Evolutionary conservation across 2,797 vertebrate species (phyloP), one percentile per base, ranked within the genome.

Genomic region (Thunnus albacares): DNA sequence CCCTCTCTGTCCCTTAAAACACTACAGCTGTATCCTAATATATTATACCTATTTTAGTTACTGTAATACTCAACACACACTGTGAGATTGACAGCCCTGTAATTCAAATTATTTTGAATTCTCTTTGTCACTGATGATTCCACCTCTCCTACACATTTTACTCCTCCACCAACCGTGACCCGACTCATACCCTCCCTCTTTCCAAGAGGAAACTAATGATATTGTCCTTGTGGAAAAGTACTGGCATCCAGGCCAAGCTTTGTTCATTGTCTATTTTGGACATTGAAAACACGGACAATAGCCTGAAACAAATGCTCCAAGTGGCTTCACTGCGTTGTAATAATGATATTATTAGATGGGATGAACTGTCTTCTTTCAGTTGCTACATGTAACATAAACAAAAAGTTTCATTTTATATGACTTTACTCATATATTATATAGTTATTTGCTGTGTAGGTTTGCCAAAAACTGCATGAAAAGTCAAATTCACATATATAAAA

Each of bases 221-320:
- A 89, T 92, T 92, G 90, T 92, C 87, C 80, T 91, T 90, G 90
- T 95, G 95, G 95, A 96, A 95, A 96, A 95, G 84, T 95, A 95
- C 95, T 93, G 94, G 92, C 92, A 92, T 91, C 71, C 77, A 79
- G 82, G 88, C 90, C 81, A 49, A 53, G 90, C 93, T 94, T 95
- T 96, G 94, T 95, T 94, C 92, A 94, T 96, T 95, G 93, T 95
- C 85, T 89, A 56, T 72, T 84, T 85, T 66, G n/a, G 85, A 90
- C 62, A 57, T 64, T 61, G 79, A 90, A 80, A 90, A 86, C 72
- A 52, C 26, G 15, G 87, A 85, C 85, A 89, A 86, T 77, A 75
- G 78, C 45, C 64, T 73, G 71, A 80, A 81, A 83, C 80, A 82
- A 90, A 80, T 62, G 55, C 73, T 75, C 33, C 15, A 77, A 80